Base-by-base conservation (phyloP, 1,140 invertebrate genomes). In the Amphibalanus amphitrite region DNA sequence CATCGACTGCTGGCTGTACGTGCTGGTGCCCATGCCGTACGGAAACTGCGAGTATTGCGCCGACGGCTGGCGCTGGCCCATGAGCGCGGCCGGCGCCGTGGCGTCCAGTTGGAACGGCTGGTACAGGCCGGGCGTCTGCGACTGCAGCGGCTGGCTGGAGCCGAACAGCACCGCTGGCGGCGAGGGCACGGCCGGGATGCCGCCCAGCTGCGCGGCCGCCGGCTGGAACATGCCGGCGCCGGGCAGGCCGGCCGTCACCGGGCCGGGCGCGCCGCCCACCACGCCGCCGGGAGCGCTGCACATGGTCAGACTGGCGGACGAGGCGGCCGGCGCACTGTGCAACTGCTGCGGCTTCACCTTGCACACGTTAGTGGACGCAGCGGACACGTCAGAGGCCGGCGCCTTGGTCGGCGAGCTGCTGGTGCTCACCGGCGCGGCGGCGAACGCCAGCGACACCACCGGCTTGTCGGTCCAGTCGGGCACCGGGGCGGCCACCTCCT, bases 161-260 rank as follows among this genome's bases (percentile, higher is more conserved):
- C 91, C 83, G 74, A 72, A 76, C 72, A 71, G 74, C 74, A 67
- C 74, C 3, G 87, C 87, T 23, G 90, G 90, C 20, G 90, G 90
- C 69, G 90, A 92, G 17, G 90, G 90, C 76, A 90, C 88, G 20
- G 90, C 88, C 33, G 90, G 87, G 76, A 92, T 87, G 38, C 86
- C 84, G 4, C 88, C 87, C 29, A 89, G 87, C 73, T 88, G 88
- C 75, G 90, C 91, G 72, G 89, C 87, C 10, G 91, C 83, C 29
- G 88, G 72, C 28, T 40, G 67, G 25, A 75, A 73, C 40, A 74
- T 70, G 40, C 73, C 74, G 67, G 76, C 74, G 73, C 69, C 75
- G 72, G 70, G 73, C 74, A 67, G 74, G 69, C 70, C 76, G 73
- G 28, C 75, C 71, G 38, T 75, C 75, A 28, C 70, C 74, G 72